phyloP scores from a whole-genome alignment of 2,797 vertebrate genomes.

The Harpagifer antarcticus region DNA sequence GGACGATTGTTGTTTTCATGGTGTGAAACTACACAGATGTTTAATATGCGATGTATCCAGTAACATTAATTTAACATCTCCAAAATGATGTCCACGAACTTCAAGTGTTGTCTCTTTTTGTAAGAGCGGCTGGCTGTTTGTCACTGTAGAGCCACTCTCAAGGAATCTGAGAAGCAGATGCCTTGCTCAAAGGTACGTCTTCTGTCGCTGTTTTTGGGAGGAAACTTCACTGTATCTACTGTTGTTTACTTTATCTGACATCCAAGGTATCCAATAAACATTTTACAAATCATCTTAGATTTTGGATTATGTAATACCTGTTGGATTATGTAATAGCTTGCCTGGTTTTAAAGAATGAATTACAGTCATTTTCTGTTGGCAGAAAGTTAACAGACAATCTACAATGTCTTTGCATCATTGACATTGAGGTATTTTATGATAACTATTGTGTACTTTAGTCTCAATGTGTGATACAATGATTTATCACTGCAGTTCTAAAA shows the following conservation, averaged over 20 bases:
- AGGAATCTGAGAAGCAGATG: background rate
- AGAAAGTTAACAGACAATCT: too few species aligned
- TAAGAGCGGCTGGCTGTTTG: conserved; percentile 1
- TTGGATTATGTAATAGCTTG: too few species aligned
- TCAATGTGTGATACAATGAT: background rate
- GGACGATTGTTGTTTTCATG: conserved; percentile 37
- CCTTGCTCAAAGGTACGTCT: conserved; percentile 12
- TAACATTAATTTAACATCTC: conserved; percentile 36
- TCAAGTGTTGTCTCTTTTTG: background rate
- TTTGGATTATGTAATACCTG: too few species aligned
- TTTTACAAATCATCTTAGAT: background rate
- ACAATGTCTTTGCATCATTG: too few species aligned
- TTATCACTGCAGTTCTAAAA: too few species aligned
- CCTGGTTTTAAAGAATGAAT: too few species aligned
- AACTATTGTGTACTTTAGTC: background rate
- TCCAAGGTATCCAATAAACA: background rate
- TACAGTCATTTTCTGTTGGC: too few species aligned
- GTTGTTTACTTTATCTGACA: background rate
- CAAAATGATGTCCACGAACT: conserved; percentile 25
- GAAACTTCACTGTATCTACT: background rate
- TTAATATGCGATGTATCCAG: conserved; percentile 36
- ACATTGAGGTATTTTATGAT: too few species aligned
- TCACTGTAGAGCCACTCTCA: background rate
- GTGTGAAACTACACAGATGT: conserved; percentile 37
- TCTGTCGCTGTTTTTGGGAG: background rate